Conservation (phyloP, 2,797 vertebrate genomes). For the Mus caroli region DNA sequence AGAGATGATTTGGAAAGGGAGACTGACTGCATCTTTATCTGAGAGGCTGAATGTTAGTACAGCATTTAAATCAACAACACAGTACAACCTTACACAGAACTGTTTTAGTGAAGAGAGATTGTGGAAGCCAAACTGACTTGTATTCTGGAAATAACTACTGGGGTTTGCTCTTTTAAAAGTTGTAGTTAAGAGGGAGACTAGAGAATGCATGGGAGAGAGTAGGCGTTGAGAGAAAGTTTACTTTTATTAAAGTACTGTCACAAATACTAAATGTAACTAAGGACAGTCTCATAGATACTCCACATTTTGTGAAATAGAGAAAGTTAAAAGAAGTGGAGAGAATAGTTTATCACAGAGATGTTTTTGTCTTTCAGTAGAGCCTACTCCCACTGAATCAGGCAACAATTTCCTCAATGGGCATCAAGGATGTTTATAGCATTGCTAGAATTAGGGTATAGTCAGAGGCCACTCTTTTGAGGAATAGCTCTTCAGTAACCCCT, state of each 20-base stretch:
- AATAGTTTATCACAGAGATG: background rate
- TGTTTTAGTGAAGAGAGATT: background rate
- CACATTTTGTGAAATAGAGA: background rate
- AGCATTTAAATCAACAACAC: background rate
- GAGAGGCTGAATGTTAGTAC: background rate
- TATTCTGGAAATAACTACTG: background rate
- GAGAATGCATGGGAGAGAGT: background rate
- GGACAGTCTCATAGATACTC: background rate
- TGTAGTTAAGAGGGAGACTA: background rate
- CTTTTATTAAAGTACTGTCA: background rate
- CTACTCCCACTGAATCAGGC: background rate
- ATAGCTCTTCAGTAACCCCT: background rate
- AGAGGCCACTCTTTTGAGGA: background rate
- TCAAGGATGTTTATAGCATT: background rate
- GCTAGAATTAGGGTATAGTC: background rate
- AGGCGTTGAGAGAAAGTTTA: background rate
- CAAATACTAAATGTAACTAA: background rate
- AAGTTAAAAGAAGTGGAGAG: background rate
- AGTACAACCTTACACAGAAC: background rate
- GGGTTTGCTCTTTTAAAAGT: slow-evolving; percentile 26
- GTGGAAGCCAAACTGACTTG: background rate
- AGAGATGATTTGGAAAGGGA: background rate
- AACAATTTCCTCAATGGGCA: background rate
- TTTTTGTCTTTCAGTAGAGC: background rate
- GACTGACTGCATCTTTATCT: background rate